Conservation (phyloP, 30 jellyfish, hydroid and myxozoan species). For the Hydractinia echinata region DNA sequence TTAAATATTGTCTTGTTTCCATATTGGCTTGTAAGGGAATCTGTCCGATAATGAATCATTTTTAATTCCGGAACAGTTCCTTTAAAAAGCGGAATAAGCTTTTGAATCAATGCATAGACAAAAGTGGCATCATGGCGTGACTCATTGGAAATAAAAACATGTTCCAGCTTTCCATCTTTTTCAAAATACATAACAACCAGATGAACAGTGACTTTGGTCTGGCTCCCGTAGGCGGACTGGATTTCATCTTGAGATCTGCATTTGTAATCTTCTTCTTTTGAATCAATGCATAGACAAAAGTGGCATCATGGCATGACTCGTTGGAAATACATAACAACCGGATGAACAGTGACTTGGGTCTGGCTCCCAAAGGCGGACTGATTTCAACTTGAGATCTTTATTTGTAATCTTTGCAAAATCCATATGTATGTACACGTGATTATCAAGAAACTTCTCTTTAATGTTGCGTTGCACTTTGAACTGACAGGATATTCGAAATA, state of each 20-base stretch:
- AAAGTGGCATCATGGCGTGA: slow-evolving; percentile 9
- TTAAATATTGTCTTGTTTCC: too few species aligned
- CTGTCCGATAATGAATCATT: slow-evolving; percentile 15
- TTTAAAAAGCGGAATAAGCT: not conserved
- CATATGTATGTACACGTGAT: slow-evolving; percentile 19
- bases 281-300: too few species aligned
- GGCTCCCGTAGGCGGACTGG: slow-evolving; percentile 11
- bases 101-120: not conserved
- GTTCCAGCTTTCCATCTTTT: slow-evolving; percentile 5
- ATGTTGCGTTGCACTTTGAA: too few species aligned
- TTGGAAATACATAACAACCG: too few species aligned
- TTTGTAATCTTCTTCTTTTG: slow-evolving; percentile 14
- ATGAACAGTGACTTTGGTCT: slow-evolving; percentile 19
- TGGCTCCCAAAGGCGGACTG: too few species aligned
- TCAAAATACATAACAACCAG: slow-evolving; percentile 3
- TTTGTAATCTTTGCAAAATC: too few species aligned
- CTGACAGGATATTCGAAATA: too few species aligned
- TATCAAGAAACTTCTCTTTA: not conserved
- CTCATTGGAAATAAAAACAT: slow-evolving; percentile 22
- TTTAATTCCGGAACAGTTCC: not conserved
- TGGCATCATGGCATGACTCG: too few species aligned
- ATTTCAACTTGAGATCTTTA: too few species aligned
- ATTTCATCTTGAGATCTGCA: slow-evolving; percentile 17
- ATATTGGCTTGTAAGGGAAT: too few species aligned
- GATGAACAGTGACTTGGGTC: too few species aligned